Evolutionary conservation across 1,140 invertebrate genomes (phyloP).

Genomic region (Brachionus rotundiformis): DNA sequence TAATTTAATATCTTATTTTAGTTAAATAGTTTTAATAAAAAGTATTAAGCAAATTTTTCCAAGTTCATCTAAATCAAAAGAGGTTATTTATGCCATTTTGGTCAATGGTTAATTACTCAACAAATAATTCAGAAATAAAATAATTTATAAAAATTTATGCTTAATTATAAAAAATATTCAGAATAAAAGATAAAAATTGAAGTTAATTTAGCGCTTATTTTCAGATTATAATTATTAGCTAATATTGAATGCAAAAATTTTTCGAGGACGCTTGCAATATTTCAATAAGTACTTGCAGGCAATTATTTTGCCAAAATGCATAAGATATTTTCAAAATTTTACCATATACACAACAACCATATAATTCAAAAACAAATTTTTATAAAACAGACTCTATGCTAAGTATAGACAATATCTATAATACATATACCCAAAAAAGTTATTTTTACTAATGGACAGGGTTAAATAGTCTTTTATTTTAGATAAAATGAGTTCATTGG

Average conservation of each 20-base stretch:
- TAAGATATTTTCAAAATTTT: neutral
- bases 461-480: neutral
- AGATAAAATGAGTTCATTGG: slow-evolving; percentile 38
- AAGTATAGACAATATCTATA: neutral
- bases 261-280: slow-evolving; percentile 38
- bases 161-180: no score
- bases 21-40: neutral
- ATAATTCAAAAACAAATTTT: slow-evolving; percentile 31
- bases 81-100: no score
- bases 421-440: neutral
- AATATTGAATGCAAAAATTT: neutral
- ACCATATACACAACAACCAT: neutral
- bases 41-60: no score
- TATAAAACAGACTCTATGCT: slow-evolving; percentile 37
- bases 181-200: neutral
- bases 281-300: slow-evolving; percentile 5
- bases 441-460: neutral
- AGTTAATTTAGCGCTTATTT: neutral
- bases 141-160: neutral
- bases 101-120: no score
- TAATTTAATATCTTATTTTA: neutral
- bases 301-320: neutral
- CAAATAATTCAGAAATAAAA: no score
- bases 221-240: neutral
- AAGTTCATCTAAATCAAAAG: no score